Conservation (phyloP, 2,113 vertebrate species). For the Orthochromis malagaraziensis region DNA sequence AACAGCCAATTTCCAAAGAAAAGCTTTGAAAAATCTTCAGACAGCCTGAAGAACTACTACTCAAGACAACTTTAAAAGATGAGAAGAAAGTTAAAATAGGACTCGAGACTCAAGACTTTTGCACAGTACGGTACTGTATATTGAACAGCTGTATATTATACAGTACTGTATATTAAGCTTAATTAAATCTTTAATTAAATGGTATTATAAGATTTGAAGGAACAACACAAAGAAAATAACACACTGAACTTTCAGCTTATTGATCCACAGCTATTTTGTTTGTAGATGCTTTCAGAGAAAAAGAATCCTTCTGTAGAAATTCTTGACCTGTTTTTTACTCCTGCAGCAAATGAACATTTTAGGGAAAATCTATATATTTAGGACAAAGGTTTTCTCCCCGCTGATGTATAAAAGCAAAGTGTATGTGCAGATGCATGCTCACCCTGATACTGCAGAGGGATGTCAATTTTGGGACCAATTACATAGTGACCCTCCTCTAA, state of each 20-base stretch:
- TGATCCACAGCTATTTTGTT: background rate
- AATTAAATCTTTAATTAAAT: background rate
- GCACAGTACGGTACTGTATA: background rate
- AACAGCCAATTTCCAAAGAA: background rate
- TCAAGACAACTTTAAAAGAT: background rate
- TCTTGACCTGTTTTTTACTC: background rate
- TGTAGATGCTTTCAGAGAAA: background rate
- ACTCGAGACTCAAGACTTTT: background rate
- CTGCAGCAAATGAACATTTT: background rate
- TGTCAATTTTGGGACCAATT: slow-evolving; percentile 96
- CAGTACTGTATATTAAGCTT: background rate
- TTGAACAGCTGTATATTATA: background rate
- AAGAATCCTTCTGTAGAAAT: background rate
- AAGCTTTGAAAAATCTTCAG: background rate
- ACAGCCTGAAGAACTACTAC: background rate
- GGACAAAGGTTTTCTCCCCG: background rate
- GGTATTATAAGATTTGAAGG: background rate
- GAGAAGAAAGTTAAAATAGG: background rate
- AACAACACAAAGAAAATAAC: background rate
- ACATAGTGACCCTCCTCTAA: slow-evolving; percentile 96
- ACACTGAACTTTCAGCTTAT: background rate
- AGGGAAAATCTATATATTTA: background rate
- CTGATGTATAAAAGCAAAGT: background rate
- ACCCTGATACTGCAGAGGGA: slow-evolving; percentile 96
- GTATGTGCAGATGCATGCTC: slow-evolving; percentile 3